Base-by-base conservation (phyloP, 2,113 vertebrate species). In the Pterophyllum scalare region DNA sequence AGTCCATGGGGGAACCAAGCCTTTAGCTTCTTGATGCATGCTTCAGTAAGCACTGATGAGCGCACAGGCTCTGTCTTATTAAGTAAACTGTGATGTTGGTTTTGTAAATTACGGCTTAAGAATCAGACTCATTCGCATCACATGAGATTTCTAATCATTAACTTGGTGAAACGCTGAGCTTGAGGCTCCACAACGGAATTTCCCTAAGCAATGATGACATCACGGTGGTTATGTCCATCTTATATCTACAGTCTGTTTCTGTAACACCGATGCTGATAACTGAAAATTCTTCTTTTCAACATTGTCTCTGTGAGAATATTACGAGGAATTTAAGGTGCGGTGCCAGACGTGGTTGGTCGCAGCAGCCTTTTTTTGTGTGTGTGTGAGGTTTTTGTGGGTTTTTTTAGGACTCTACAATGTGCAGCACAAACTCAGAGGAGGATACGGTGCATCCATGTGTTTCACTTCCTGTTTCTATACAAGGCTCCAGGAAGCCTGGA, bases 401-500 rank as follows among this genome's bases (percentile, higher is more conserved):
- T 14, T 43, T 43, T 13, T 5, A 58, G 77, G 82, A 22, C 62
- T 77, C 19, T 4, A 12, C 59, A 24, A 40, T 20, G 6, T 6
- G 46, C 26, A 58, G 58, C 6, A 20, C 24, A 38, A 24, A 20
- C 72, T 43, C 38, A 54, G 7, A 62, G 24, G 46, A 62, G 24
- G 46, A 62, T 12, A 19, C 28, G 13, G 43, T 26, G 31, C 35
- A 52, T 77, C 77, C 77, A 78, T 56, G 74, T 59, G 14, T 26
- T 46, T 88, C 38, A 82, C 64, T 78, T 87, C 80, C 88, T 82
- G 62, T 59, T 92, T 91, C 75, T 80, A 78, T 60, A 79, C 75
- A 6, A 26, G 38, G 38, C 54, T 70, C 9, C 74, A 78, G 80
- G 75, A 89, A 87, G 58, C 46, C 17, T 46, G 22, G 49, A 77